Conservation (phyloP, 1,140 invertebrate species). For the Prorops nasuta region DNA sequence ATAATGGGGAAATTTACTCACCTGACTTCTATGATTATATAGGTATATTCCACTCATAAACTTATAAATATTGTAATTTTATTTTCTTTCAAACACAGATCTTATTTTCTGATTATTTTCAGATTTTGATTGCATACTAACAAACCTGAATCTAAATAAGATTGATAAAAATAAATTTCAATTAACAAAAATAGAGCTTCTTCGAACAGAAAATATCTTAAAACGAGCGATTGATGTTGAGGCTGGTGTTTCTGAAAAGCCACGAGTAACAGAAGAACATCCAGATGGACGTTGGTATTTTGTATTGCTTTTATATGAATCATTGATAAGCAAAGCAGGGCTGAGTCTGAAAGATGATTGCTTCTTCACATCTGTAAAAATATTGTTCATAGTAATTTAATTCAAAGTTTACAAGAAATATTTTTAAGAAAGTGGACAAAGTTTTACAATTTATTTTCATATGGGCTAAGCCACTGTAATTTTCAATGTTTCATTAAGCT, state of each 20-base stretch:
- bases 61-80: neutral
- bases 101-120: constrained; percentile 31
- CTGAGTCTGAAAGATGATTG: too few species aligned
- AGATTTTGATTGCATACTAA: constrained; percentile 89
- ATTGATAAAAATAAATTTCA: constrained; percentile 71
- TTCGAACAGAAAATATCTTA: constrained; percentile 79
- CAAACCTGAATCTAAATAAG: constrained; percentile 76
- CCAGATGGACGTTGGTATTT: constrained; percentile 78
- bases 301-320: constrained; percentile 5
- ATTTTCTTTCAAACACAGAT: neutral
- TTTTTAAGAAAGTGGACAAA: too few species aligned
- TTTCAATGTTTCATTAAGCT: too few species aligned
- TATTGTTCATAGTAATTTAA: constrained; percentile 10
- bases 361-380: neutral
- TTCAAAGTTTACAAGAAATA: too few species aligned
- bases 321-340: too few species aligned
- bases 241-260: constrained; percentile 65
- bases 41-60: constrained; percentile 57
- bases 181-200: constrained; percentile 70
- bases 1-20: constrained; percentile 72
- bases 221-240: constrained; percentile 82
- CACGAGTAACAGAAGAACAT: constrained; percentile 76
- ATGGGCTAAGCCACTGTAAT: too few species aligned
- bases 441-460: too few species aligned
- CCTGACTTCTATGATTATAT: constrained; percentile 88